A percentile compares a stretch with the other conserved stretches of the same genome.
phyloP scores from a whole-genome alignment of 2,113 vertebrate genomes.

The Centropus unirufus region DNA sequence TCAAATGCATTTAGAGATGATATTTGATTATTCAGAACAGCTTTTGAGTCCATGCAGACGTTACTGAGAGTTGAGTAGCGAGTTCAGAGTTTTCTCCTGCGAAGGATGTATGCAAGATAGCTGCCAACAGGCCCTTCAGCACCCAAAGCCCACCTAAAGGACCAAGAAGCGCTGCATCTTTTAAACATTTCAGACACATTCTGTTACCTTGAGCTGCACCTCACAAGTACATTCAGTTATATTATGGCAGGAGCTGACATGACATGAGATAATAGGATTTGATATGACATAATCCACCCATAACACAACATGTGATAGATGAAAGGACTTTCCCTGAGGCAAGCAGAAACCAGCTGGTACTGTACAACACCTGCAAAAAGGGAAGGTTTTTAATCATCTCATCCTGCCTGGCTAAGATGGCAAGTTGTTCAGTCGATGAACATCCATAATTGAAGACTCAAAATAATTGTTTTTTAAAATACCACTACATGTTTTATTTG shows the following conservation, averaged over 20 bases:
- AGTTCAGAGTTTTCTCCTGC: not conserved
- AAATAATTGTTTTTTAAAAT: slow-evolving; percentile 27
- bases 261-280: slow-evolving; percentile 56
- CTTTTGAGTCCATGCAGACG: not conserved
- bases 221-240: not conserved
- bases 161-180: not conserved
- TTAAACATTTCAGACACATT: not conserved
- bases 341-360: slow-evolving; percentile 28
- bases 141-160: not conserved
- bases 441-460: slow-evolving; percentile 21
- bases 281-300: slow-evolving; percentile 59
- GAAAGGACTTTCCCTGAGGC: slow-evolving; percentile 60
- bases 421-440: slow-evolving; percentile 6
- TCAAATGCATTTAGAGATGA: not conserved
- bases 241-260: slow-evolving; percentile 55
- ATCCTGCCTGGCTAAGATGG: not conserved
- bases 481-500: not conserved
- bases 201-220: not conserved
- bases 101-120: not conserved
- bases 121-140: not conserved
- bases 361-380: not conserved
- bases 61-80: not conserved
- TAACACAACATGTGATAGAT: slow-evolving; percentile 45
- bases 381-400: slow-evolving; percentile 29
- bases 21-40: not conserved